These are phyloP conservation scores for Phorcus lineatus DNA, from an alignment of 2,888 invertebrate species.

Conservation along the genomic window DNA sequence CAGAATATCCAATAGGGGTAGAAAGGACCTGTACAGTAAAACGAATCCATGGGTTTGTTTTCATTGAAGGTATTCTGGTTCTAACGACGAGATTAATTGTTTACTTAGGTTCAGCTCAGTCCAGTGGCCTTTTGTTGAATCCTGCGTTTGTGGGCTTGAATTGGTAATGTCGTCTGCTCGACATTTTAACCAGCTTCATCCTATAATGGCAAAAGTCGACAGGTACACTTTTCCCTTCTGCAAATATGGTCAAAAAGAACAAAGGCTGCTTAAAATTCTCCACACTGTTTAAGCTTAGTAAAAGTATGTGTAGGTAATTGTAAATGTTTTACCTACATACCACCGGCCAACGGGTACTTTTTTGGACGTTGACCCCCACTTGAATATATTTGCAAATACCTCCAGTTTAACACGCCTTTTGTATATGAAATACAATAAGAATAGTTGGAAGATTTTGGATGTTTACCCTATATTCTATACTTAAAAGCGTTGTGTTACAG, in stretches of 20 bases:
- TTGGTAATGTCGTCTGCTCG: constrained; percentile 17
- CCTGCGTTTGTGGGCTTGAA: constrained; percentile 15
- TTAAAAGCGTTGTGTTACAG: no score
- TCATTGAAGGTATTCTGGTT: constrained; percentile 3
- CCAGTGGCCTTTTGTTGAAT: constrained; percentile 15
- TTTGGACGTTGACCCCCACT: no score
- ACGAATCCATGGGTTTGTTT: background rate
- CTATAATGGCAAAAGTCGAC: constrained; percentile 6
- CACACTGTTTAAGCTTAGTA: background rate
- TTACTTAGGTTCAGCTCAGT: background rate
- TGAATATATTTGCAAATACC: no score
- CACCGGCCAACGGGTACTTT: no score
- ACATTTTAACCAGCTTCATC: background rate
- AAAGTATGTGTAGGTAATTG: no score
- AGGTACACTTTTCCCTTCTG: background rate
- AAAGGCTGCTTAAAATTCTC: background rate
- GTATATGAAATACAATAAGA: no score
- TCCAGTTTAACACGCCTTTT: no score
- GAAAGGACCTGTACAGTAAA: no score
- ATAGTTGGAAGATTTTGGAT: no score
- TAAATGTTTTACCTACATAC: no score
- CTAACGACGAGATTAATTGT: constrained; percentile 18
- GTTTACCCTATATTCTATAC: no score
- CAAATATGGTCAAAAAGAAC: background rate
- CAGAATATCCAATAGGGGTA: constrained; percentile 13